A percentile compares a stretch with the other conserved stretches of the same genome.
phyloP scores from a whole-genome alignment of 2,113 vertebrate species.

The Toxotes jaculatrix region DNA sequence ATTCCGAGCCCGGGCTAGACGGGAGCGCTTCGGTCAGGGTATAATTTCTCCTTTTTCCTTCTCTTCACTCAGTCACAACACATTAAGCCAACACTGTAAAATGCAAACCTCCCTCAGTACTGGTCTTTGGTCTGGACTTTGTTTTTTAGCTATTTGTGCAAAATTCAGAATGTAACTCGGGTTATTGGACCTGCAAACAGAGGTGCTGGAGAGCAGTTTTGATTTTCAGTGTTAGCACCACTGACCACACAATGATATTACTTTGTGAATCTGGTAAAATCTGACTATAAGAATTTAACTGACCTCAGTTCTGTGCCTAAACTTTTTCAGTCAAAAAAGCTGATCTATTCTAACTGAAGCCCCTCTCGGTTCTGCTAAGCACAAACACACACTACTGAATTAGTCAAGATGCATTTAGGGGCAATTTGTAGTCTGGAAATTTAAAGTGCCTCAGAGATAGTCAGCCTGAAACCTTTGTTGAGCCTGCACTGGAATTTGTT shows the following conservation, averaged over 20 bases:
- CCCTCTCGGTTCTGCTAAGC: conserved; percentile 23
- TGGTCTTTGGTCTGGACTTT: not conserved
- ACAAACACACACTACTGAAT: conserved; percentile 35
- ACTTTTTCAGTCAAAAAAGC: not conserved
- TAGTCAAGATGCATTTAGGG: conserved; percentile 40
- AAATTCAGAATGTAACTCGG: not conserved
- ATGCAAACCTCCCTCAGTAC: not conserved
- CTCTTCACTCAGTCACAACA: conserved; percentile 29
- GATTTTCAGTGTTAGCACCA: not conserved
- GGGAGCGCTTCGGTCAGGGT: conserved; percentile 11
- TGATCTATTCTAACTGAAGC: conserved; percentile 29
- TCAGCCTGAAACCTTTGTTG: conserved; percentile 40
- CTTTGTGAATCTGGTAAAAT: not conserved
- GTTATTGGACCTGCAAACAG: not conserved
- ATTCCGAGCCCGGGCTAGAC: conserved; percentile 36
- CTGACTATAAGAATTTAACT: not conserved
- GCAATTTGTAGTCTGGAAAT: conserved; percentile 64
- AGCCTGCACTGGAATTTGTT: conserved; percentile 42
- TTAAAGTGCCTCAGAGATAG: conserved; percentile 44
- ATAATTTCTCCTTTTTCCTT: conserved; percentile 9
- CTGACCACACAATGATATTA: not conserved
- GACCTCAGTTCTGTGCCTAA: not conserved
- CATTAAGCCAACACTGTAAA: conserved; percentile 9
- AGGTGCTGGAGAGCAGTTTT: not conserved
- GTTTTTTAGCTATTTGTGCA: not conserved